Evolutionary conservation across 2,797 vertebrate genomes (phyloP), one percentile per base, ranked within the genome.

Genomic region (Ispidina picta): DNA sequence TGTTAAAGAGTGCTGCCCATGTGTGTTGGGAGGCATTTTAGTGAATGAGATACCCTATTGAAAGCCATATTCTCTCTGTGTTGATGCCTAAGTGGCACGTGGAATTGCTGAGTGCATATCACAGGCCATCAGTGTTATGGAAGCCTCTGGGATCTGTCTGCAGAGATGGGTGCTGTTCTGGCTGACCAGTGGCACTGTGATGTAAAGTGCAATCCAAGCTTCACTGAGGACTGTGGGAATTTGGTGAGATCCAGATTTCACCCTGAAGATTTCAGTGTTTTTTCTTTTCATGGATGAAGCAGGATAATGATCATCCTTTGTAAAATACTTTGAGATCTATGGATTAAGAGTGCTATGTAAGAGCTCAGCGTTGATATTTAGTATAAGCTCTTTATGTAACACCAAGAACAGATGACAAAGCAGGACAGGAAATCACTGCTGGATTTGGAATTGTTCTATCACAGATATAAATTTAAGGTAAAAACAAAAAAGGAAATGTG

Each of bases 301-400:
- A 71, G 80, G 85, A 82, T 83, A 75, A 89, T 37, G 54, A 75
- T 89, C 83, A 85, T 95, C 81, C 51, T 86, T 88, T 86, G 35
- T 90, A 83, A 96, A 96, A 82, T 88, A 44, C 51, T 75, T 89
- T 74, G 83, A 89, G 78, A 90, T 94, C 78, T 93, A 4, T 91
- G 93, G 94, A 96, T 96, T 94, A 96, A 94, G 88, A 92, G 79
- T 80, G 83, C 85, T 91, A 2, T 91, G 41, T 84, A 80, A 94
- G 81, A 91, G 91, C 81, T 94, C 58, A 72, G 15, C 3, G 3
- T 62, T 77, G 80, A 86, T 95, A 64, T 91, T 95, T 94, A 88
- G 29, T 83, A 21, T 95, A 95, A 96, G 80, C 94, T 84, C 62
- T 93, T 95, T 96, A 95, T 10, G 5, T 96, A 95, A 96, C 83